A percentile compares a stretch with the other conserved stretches of the same genome.
Conservation (phyloP, 2,113 vertebrate species). For the Neodon shergylaensis region DNA sequence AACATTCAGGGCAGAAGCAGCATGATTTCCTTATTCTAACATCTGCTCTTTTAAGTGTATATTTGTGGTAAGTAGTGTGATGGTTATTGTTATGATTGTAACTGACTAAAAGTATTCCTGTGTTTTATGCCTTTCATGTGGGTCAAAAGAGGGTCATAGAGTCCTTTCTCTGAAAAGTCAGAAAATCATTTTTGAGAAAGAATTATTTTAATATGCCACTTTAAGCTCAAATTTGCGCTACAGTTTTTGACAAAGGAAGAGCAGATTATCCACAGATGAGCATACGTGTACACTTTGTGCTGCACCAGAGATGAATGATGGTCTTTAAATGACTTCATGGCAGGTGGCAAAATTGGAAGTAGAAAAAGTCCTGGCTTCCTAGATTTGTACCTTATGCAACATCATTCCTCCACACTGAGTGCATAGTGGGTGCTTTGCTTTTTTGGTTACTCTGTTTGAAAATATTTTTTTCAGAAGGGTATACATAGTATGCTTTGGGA, state of each 20-base stretch:
- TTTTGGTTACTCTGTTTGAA: neutral
- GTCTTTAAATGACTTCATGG: neutral
- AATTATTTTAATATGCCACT: conserved; percentile 33
- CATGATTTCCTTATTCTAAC: neutral
- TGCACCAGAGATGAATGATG: neutral
- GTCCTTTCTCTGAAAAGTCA: conserved; percentile 35
- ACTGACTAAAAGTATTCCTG: conserved; percentile 21
- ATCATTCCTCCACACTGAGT: accelerated
- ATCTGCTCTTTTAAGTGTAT: neutral
- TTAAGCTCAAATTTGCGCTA: neutral
- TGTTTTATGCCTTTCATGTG: conserved; percentile 28
- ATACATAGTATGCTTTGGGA: neutral
- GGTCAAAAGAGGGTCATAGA: conserved; percentile 54
- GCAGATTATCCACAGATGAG: neutral
- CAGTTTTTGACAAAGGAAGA: conserved; percentile 15
- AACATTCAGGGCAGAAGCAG: neutral
- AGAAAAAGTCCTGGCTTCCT: neutral
- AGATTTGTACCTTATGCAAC: neutral
- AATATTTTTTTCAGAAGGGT: neutral
- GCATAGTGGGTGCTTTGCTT: neutral
- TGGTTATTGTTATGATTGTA: conserved; percentile 35
- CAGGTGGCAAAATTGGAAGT: neutral
- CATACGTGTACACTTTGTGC: neutral
- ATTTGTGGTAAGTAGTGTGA: conserved; percentile 1
- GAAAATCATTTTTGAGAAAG: conserved; percentile 48